A percentile compares a stretch with the other conserved stretches of the same genome.
Evolutionary conservation across 2,113 vertebrate species (phyloP).

Genomic region (Calypte anna): DNA sequence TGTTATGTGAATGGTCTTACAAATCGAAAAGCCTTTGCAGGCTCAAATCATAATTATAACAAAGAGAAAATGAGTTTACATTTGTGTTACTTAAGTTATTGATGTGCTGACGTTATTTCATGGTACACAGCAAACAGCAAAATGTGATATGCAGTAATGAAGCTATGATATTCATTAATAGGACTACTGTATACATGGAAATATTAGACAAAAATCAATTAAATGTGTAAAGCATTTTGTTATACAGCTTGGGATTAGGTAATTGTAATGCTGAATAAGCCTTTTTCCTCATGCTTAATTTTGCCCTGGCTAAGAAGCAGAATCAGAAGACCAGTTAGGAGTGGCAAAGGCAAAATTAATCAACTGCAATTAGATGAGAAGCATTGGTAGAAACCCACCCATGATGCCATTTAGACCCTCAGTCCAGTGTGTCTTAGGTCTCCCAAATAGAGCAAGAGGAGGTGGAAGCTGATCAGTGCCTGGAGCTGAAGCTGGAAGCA

Average conservation of each 20-base stretch:
- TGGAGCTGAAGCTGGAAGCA: not conserved
- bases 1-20: conserved; percentile 77
- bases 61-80: conserved; percentile 57
- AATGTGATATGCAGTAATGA: conserved; percentile 51
- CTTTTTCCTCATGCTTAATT: conserved; percentile 53
- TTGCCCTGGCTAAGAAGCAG: conserved; percentile 34
- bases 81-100: conserved; percentile 69
- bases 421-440: conserved; percentile 20
- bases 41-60: conserved; percentile 53
- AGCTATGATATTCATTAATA: conserved; percentile 50
- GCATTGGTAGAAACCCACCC: not conserved
- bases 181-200: conserved; percentile 46
- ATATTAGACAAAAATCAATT: conserved; percentile 57
- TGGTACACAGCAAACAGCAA: conserved; percentile 32
- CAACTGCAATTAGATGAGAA: conserved; percentile 9
- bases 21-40: conserved; percentile 53
- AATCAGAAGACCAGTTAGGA: not conserved
- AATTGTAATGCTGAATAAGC: conserved; percentile 60
- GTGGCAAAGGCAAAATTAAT: conserved; percentile 42
- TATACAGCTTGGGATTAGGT: conserved; percentile 58
- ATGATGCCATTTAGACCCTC: conserved; percentile 22
- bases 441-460: not conserved
- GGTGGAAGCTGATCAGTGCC: not conserved
- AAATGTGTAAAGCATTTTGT: conserved; percentile 59
- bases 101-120: conserved; percentile 53